Conservation (phyloP, 35 echinoderm and acorn worm genomes). For the Hemicentrotus pulcherrimus region DNA sequence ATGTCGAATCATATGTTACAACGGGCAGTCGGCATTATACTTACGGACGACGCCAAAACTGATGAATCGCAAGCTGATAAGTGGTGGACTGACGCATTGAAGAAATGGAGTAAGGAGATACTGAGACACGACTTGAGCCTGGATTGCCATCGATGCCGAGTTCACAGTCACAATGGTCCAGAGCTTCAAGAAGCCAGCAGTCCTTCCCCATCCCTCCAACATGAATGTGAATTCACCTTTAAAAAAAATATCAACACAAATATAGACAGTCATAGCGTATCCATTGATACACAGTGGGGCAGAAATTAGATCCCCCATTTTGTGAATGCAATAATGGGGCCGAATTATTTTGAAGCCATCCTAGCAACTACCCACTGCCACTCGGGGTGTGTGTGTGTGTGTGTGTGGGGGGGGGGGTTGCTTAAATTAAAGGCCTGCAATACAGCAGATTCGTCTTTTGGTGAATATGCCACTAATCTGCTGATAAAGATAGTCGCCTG, state of each 20-base stretch:
- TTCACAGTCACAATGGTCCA: slow-evolving; percentile 75
- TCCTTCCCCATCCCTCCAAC: slow-evolving; percentile 58
- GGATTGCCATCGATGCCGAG: slow-evolving; percentile 50
- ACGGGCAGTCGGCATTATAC: neutral
- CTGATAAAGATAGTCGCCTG: too few species aligned
- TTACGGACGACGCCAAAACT: slow-evolving; percentile 49
- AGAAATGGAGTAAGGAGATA: slow-evolving; percentile 68
- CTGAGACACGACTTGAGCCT: slow-evolving; percentile 51
- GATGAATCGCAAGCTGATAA: slow-evolving; percentile 35
- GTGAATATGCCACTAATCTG: too few species aligned
- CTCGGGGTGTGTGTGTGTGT: neutral
- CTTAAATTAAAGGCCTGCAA: too few species aligned
- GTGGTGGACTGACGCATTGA: slow-evolving; percentile 37
- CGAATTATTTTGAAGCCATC: neutral
- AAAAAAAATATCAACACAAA: neutral
- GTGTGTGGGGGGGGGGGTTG: neutral
- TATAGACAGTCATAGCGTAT: neutral
- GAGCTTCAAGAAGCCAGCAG: slow-evolving; percentile 61
- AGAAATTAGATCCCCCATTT: neutral
- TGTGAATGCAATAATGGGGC: neutral
- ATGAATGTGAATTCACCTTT: slow-evolving; percentile 80
- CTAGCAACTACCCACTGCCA: neutral
- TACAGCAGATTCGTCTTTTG: too few species aligned
- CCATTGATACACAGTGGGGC: neutral
- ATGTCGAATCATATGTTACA: neutral